phyloP scores from a whole-genome alignment of 2,113 vertebrate genomes.

The Pao palembangensis region DNA sequence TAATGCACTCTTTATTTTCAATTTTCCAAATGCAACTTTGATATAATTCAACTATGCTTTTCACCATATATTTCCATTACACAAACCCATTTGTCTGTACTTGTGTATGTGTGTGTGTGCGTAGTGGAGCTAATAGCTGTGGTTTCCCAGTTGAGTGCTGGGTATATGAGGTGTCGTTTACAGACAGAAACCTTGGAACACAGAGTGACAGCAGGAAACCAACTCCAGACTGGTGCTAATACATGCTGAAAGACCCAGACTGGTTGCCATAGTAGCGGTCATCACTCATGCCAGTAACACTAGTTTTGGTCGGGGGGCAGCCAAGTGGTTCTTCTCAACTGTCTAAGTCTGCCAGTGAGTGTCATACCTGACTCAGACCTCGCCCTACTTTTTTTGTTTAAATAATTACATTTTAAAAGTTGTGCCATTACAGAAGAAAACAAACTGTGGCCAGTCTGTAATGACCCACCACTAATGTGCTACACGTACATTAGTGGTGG shows the following conservation, averaged over 20 bases:
- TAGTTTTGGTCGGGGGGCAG: slow-evolving; percentile 7
- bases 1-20: slow-evolving; percentile 38
- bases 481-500: slow-evolving; percentile 87
- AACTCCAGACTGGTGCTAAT: slow-evolving; percentile 36
- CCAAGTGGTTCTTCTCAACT: slow-evolving; percentile 39
- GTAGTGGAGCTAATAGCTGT: slow-evolving; percentile 29
- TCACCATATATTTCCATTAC: slow-evolving; percentile 40
- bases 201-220: slow-evolving; percentile 57
- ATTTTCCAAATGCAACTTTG: slow-evolving; percentile 15
- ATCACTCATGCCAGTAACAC: slow-evolving; percentile 23
- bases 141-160: slow-evolving; percentile 34
- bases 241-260: slow-evolving; percentile 29
- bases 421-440: too few species aligned
- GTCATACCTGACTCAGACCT: slow-evolving; percentile 40
- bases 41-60: slow-evolving; percentile 34
- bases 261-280: slow-evolving; percentile 28
- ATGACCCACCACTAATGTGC: too few species aligned
- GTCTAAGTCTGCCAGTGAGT: slow-evolving; percentile 13
- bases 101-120: too few species aligned
- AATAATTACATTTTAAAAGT: too few species aligned
- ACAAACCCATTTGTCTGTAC: slow-evolving; percentile 18
- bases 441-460: background rate
- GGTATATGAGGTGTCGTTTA: slow-evolving; percentile 7
- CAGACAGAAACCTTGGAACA: slow-evolving; percentile 21
- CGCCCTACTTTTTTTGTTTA: too few species aligned